These are phyloP conservation scores for Oncorhynchus clarkii DNA, from an alignment of 2,113 vertebrate genomes.

Conservation along the genomic window DNA sequence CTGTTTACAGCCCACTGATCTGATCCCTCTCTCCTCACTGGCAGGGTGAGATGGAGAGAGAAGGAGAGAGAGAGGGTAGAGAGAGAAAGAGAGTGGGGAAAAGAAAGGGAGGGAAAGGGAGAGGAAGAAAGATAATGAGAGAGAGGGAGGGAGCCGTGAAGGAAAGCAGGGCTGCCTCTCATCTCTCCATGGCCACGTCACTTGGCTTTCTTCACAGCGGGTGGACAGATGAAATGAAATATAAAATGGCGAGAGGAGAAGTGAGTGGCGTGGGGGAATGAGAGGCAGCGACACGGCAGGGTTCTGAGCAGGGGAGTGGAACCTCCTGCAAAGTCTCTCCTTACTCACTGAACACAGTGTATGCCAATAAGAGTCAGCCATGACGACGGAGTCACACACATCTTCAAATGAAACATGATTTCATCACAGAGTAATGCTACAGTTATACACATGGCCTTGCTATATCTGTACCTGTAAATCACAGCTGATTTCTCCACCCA, in stretches of 20 bases:
- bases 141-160: neutral
- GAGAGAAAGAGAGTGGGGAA: constrained; percentile 13
- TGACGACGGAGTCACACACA: constrained; percentile 39
- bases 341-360: constrained; percentile 35
- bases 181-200: constrained; percentile 56
- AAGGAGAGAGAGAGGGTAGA: neutral
- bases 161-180: constrained; percentile 46
- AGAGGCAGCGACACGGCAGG: constrained; percentile 3
- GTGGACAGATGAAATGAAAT: constrained; percentile 64
- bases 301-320: constrained; percentile 8
- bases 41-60: constrained; percentile 15
- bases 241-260: constrained; percentile 41
- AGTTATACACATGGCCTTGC: neutral
- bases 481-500: constrained; percentile 42
- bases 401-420: constrained; percentile 57
- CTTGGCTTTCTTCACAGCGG: constrained; percentile 64
- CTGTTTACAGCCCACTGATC: constrained; percentile 67
- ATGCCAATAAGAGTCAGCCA: constrained; percentile 54
- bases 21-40: constrained; percentile 45
- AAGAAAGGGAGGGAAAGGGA: neutral
- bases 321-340: constrained; percentile 60
- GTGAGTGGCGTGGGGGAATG: neutral
- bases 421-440: constrained; percentile 34
- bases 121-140: constrained; percentile 8
- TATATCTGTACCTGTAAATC: constrained; percentile 19